These are phyloP conservation scores for Globodera rostochiensis DNA, from an alignment of 1,140 invertebrate genomes.

Conservation along the genomic window DNA sequence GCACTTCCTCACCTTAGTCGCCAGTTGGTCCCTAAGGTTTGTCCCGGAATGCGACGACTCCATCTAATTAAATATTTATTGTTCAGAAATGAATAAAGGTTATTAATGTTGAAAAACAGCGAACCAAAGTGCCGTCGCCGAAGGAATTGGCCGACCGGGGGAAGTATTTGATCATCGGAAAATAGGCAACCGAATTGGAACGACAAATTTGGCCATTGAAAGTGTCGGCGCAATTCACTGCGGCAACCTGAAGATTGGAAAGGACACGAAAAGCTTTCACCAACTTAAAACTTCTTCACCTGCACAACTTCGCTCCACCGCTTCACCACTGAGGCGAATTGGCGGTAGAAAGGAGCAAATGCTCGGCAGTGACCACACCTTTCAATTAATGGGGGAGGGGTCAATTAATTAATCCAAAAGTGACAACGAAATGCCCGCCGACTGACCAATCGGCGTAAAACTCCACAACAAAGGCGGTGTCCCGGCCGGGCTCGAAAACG, in stretches of 20 bases:
- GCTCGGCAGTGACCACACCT: conserved; percentile 65
- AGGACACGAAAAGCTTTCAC: neutral
- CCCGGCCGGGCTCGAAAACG: conserved; percentile 53
- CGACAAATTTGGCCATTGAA: conserved; percentile 61
- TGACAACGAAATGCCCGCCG: too few relatives aligned
- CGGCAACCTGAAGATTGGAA: conserved; percentile 41
- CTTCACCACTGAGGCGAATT: conserved; percentile 56
- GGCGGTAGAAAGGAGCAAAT: conserved; percentile 60
- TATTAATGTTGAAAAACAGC: too few relatives aligned
- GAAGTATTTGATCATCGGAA: conserved; percentile 65
- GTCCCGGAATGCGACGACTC: conserved; percentile 60
- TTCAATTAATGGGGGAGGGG: neutral
- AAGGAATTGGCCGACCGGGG: conserved; percentile 48
- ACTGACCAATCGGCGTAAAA: conserved; percentile 64
- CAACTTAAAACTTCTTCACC: conserved; percentile 27
- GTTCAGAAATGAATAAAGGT: too few relatives aligned
- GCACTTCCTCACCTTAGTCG: conserved; percentile 41
- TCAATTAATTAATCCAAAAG: neutral
- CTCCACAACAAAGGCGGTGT: conserved; percentile 62
- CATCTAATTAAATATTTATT: conserved; percentile 11
- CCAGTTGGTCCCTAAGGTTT: conserved; percentile 56
- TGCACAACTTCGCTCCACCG: conserved; percentile 49
- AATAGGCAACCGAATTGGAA: conserved; percentile 57
- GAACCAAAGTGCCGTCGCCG: conserved; percentile 42
- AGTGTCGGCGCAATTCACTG: conserved; percentile 63